A percentile compares a stretch with the other conserved stretches of the same genome.
These are phyloP conservation scores for Pseudorectes ferrugineus DNA, from an alignment of 2,113 vertebrate genomes.

Conservation along the genomic window DNA sequence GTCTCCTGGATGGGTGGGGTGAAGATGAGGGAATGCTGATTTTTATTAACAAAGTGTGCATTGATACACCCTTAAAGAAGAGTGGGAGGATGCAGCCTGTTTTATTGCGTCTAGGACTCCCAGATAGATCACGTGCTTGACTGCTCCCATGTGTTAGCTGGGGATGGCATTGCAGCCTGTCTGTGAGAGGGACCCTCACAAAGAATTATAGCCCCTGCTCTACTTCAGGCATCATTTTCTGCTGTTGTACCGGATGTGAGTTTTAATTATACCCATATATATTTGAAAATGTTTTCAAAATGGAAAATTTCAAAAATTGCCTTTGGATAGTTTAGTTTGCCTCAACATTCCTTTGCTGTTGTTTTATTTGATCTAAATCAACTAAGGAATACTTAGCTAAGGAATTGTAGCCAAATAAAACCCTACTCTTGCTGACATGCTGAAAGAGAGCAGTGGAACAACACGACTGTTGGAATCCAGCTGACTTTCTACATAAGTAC, in stretches of 20 bases:
- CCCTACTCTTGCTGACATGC: neutral
- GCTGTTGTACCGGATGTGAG: neutral
- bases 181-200: neutral
- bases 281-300: neutral
- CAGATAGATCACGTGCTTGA: constrained; percentile 72
- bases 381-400: neutral
- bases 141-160: constrained; percentile 67
- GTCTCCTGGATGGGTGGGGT: neutral
- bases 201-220: neutral
- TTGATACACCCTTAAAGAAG: neutral
- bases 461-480: neutral
- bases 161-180: constrained; percentile 22
- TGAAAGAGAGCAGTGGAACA: neutral
- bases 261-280: neutral
- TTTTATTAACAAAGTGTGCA: constrained; percentile 40
- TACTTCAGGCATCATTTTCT: neutral
- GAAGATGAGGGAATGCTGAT: constrained; percentile 46
- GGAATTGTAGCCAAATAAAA: neutral
- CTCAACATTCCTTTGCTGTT: neutral
- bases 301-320: neutral
- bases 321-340: neutral
- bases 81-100: neutral
- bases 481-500: neutral
- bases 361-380: neutral
- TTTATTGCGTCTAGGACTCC: constrained; percentile 60